A percentile compares a stretch with the other conserved stretches of the same genome.
phyloP scores from a whole-genome alignment of 2,797 vertebrate species.

The Chelon labrosus region DNA sequence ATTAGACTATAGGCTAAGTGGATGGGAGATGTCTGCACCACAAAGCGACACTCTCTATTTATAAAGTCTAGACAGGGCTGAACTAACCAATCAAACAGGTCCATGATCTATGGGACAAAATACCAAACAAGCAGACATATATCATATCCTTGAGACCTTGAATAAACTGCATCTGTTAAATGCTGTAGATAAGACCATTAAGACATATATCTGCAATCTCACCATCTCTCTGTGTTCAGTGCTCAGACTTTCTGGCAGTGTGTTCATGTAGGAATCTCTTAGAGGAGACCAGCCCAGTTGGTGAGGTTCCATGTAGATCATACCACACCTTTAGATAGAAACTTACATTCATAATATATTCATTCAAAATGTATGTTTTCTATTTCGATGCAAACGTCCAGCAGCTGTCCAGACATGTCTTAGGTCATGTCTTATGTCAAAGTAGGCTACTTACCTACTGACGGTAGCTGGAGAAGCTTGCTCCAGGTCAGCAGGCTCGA shows the following conservation, averaged over 20 bases:
- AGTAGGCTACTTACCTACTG: constrained; percentile 86
- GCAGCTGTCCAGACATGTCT: neutral
- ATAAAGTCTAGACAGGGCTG: constrained; percentile 92
- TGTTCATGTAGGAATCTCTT: constrained; percentile 93
- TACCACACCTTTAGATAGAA: constrained; percentile 89
- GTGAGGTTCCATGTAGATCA: constrained; percentile 97
- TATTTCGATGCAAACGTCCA: neutral
- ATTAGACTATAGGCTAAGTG: constrained; percentile 91
- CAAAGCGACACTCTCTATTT: constrained; percentile 84
- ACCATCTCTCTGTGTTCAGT: constrained; percentile 89
- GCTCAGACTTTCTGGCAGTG: constrained; percentile 84
- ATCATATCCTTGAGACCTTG: neutral
- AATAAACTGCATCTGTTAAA: neutral
- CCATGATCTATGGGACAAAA: constrained; percentile 82
- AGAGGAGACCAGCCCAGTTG: constrained; percentile 93
- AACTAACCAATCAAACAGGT: constrained; percentile 92
- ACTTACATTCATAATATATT: constrained; percentile 5
- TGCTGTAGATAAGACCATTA: neutral
- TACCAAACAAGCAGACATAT: constrained; percentile 22
- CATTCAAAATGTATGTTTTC: neutral
- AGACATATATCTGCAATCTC: constrained; percentile 41
- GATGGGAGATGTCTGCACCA: constrained; percentile 89
- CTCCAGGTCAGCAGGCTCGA: constrained; percentile 93
- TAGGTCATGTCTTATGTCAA: too few relatives aligned
- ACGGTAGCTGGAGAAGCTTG: constrained; percentile 96